phyloP scores from a whole-genome alignment of 1,140 invertebrate genomes.

The Tetragonula clypearis region DNA sequence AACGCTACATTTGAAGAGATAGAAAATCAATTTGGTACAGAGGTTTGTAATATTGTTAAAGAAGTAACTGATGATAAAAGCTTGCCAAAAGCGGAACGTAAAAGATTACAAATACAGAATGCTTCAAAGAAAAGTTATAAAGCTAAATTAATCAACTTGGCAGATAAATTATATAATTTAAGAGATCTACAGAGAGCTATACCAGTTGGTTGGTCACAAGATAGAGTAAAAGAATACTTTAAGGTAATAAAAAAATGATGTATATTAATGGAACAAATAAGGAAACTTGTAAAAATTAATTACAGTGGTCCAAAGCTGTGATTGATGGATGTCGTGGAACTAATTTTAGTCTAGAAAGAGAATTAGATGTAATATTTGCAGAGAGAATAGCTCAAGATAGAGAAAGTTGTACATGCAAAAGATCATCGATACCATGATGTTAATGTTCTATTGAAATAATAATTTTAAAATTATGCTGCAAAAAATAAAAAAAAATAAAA shows the following conservation, averaged over 20 bases:
- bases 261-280: background rate
- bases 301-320: conserved; percentile 89
- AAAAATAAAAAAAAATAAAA: background rate
- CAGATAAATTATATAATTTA: conserved; percentile 94
- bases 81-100: conserved; percentile 85
- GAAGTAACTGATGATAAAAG: conserved; percentile 92
- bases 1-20: conserved; percentile 91
- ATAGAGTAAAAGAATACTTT: conserved; percentile 82
- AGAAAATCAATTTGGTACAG: conserved; percentile 85
- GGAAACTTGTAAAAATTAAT: conserved; percentile 69
- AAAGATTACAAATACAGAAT: conserved; percentile 87
- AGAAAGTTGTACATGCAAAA: conserved; percentile 45
- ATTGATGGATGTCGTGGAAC: conserved; percentile 86
- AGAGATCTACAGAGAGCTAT: conserved; percentile 86
- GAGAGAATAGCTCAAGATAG: conserved; percentile 50
- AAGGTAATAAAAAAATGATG: conserved; percentile 56
- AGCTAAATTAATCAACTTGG: conserved; percentile 92
- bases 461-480: background rate
- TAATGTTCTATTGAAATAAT: background rate
- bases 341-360: conserved; percentile 85
- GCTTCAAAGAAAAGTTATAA: conserved; percentile 83
- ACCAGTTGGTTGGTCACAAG: conserved; percentile 86
- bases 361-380: conserved; percentile 84
- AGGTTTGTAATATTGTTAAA: conserved; percentile 84
- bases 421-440: background rate